Percentiles rank a stretch among this genome's conserved stretches.
These are phyloP conservation scores for Cacatua alba DNA, from an alignment of 2,113 vertebrate genomes.

Conservation along the genomic window DNA sequence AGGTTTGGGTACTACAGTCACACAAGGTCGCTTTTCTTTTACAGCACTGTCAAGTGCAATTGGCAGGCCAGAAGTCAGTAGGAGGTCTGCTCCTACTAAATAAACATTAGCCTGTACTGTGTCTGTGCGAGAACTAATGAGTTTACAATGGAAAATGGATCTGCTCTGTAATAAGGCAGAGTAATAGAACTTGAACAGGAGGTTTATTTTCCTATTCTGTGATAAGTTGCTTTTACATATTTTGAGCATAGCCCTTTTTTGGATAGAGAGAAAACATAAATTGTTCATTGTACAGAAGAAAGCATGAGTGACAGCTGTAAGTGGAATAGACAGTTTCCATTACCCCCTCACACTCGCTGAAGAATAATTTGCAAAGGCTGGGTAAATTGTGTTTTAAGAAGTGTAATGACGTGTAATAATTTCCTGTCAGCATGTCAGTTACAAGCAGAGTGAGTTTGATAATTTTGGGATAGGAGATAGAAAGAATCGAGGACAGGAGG, in stretches of 20 bases:
- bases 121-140: constrained; percentile 13
- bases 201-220: neutral
- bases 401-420: constrained; percentile 87
- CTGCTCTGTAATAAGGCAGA: neutral
- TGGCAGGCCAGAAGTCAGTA: constrained; percentile 46
- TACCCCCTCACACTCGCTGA: constrained; percentile 76
- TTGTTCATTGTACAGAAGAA: constrained; percentile 62
- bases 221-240: constrained; percentile 30
- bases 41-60: constrained; percentile 34
- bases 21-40: constrained; percentile 25
- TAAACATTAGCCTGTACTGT: constrained; percentile 27
- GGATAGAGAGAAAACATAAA: constrained; percentile 48
- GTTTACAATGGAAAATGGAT: constrained; percentile 15
- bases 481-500: neutral
- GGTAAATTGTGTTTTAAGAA: constrained; percentile 88
- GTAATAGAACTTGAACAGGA: neutral
- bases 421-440: constrained; percentile 82
- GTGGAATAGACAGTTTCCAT: constrained; percentile 86
- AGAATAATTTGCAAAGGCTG: constrained; percentile 84
- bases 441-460: constrained; percentile 66
- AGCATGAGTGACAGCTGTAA: constrained; percentile 71
- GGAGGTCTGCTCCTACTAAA: constrained; percentile 28
- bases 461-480: constrained; percentile 46
- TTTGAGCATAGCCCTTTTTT: neutral
- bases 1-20: constrained; percentile 37